These are phyloP conservation scores for Ceyx erithaca DNA, from an alignment of 2,797 vertebrate genomes.

Conservation along the genomic window DNA sequence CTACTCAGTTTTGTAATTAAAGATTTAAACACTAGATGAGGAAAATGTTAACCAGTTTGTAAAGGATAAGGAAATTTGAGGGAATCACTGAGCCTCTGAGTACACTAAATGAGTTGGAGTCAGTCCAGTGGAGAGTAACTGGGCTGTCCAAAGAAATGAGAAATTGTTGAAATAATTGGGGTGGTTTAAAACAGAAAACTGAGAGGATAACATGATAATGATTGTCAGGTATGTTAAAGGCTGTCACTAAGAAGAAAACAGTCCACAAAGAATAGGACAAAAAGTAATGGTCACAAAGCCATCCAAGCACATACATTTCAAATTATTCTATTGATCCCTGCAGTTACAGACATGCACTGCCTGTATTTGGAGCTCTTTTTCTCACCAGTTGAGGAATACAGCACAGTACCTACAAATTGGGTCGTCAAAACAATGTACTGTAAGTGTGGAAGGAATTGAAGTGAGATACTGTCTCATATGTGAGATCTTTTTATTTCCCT, in stretches of 20 bases:
- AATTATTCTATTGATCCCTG: background rate
- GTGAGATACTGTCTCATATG: background rate
- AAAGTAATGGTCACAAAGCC: background rate
- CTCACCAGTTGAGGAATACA: background rate
- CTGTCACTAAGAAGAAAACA: background rate
- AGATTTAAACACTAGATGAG: background rate
- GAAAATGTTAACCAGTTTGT: background rate
- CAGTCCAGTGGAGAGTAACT: background rate
- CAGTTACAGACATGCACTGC: background rate
- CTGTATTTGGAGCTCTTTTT: background rate
- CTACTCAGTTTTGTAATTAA: background rate
- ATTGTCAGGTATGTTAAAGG: background rate
- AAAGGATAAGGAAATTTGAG: background rate
- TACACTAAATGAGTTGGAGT: background rate
- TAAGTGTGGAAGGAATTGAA: background rate
- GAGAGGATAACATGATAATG: background rate
- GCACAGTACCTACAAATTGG: background rate
- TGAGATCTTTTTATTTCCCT: background rate
- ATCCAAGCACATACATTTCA: background rate
- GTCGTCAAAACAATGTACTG: background rate
- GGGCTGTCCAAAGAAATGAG: background rate
- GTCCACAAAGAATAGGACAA: background rate
- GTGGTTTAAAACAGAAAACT: slow-evolving; percentile 11
- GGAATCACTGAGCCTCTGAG: background rate
- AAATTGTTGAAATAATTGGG: background rate